Base-by-base conservation (phyloP, 2,113 vertebrate genomes). In the Plectropomus leopardus region DNA sequence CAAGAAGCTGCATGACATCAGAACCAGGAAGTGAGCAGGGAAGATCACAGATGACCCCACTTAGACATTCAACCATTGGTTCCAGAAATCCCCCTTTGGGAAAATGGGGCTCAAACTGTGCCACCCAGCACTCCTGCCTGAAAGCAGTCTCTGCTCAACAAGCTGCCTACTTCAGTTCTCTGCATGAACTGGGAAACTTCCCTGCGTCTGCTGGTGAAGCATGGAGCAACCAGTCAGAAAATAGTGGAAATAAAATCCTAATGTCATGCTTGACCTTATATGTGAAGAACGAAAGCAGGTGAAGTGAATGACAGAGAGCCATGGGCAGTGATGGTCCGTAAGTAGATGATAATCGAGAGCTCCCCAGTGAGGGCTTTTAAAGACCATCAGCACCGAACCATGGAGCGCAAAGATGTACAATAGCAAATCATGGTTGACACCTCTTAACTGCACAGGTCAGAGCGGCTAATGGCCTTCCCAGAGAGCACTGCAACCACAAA, bases 281-380 rank as follows among this genome's bases (percentile, higher is more conserved):
- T 69, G 21, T 17, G 32, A 53, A 48, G 76, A 87, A 51, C 36
- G 64, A 82, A 85, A 74, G 55, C 67, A 83, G 82, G 83, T 83
- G 75, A 90, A 83, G 64, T 79, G 71, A 91, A 84, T 67, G 82
- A 88, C 84, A 60, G 53, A 42, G 71, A 70, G 72, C 48, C 42
- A 64, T 10, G 66, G 28, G 42, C 82, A 76, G 76, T 26, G 67
- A 80, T 63, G 84, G 72, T 80, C 50, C 55, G 61, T 86, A 88
- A 90, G 80, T 83, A 90, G 81, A 81, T 87, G 79, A 90, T 92
- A 90, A 93, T 92, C 64, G 26, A 82, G 67, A 80, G 84, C 51
- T 87, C 54, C 72, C 84, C 63, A 72, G 34, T 36, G 78, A 65
- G 53, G 81, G 84, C 90, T 92, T 90, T 90, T 91, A 90, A 90